Conservation (phyloP, 2,888 invertebrate genomes). For the Phlogophora meticulosa region DNA sequence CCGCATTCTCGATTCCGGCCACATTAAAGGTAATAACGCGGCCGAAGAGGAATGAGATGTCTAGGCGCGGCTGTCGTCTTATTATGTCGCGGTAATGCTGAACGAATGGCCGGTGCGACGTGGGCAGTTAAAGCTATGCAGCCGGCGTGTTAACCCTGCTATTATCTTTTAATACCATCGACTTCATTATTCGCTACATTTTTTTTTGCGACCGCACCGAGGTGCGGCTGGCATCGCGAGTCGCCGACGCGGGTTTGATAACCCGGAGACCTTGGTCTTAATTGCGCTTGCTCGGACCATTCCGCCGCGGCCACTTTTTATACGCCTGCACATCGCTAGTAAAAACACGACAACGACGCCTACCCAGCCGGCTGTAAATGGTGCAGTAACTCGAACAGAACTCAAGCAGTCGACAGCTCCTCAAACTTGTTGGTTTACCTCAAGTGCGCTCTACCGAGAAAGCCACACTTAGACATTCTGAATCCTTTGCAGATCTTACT, state of each 20-base stretch:
- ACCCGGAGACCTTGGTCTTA: constrained; percentile 91
- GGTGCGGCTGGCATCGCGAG: constrained; percentile 84
- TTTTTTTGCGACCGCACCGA: constrained; percentile 86
- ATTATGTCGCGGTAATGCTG: constrained; percentile 67
- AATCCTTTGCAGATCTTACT: constrained; percentile 79
- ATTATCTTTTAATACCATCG: constrained; percentile 90
- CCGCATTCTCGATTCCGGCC: constrained; percentile 48
- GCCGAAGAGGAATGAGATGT: constrained; percentile 59
- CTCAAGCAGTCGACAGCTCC: constrained; percentile 74
- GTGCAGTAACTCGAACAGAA: constrained; percentile 79
- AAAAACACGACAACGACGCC: constrained; percentile 85
- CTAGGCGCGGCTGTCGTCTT: constrained; percentile 59
- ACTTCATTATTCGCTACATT: constrained; percentile 89
- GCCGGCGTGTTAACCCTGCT: constrained; percentile 84
- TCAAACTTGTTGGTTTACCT: constrained; percentile 79
- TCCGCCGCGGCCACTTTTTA: constrained; percentile 90
- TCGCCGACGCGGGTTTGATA: constrained; percentile 90
- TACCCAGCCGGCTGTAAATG: constrained; percentile 83
- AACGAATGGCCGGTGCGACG: constrained; percentile 71
- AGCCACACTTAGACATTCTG: constrained; percentile 76
- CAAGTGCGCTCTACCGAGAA: constrained; percentile 85
- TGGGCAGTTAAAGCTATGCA: constrained; percentile 79
- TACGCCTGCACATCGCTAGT: constrained; percentile 90
- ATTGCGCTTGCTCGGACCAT: constrained; percentile 90
- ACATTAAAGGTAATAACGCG: constrained; percentile 54